Base-by-base conservation (phyloP, 1,140 invertebrate genomes). In the Holotrichia oblita region DNA sequence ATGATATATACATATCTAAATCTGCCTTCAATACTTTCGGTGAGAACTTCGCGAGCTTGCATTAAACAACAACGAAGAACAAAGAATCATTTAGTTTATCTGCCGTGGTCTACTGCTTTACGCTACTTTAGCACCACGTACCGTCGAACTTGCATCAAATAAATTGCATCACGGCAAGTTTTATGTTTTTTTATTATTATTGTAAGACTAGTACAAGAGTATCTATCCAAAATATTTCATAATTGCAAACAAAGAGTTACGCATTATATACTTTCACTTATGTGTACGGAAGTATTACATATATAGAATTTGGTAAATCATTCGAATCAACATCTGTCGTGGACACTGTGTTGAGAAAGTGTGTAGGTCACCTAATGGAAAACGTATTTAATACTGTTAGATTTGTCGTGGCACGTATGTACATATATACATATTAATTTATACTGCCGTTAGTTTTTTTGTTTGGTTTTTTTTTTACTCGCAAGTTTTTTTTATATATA, bases 241-340 rank as follows among this genome's bases (percentile, higher is more conserved):
- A 69, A 69, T 69, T 24, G 61, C 20, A 69, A 27, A 69, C 61
- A 69, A 69, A 69, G 61, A 34, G 48, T 27, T 27, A 24, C 20
- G 61, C 61, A 34, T 69, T 24, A 69, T 34, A 17, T 22, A 24
- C 61, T 69, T 69, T 69, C 61, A 69, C 61, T 24, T 69, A 20
- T 69, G 61, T 69, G 61, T 69, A 69, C 61, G 61, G 61, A 69
- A 69, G 61, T 69, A 69, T 69, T 69, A 69, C 61, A 14, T 69
- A 69, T 27, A 34, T 69, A 69, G 61, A 69, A 69, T 69, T 69
- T 69, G 61, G 61, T 69, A 69, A 69, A 69, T 69, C 61, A 69
- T 6, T 69, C 27, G 22, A 69, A 69, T 69, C 61, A 24, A 69
- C 61, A 69, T 69, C 61, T 69, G 61, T 27, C 20, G 61, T n/a